phyloP scores from a whole-genome alignment of 2,113 vertebrate species.

The Lonchura striata region DNA sequence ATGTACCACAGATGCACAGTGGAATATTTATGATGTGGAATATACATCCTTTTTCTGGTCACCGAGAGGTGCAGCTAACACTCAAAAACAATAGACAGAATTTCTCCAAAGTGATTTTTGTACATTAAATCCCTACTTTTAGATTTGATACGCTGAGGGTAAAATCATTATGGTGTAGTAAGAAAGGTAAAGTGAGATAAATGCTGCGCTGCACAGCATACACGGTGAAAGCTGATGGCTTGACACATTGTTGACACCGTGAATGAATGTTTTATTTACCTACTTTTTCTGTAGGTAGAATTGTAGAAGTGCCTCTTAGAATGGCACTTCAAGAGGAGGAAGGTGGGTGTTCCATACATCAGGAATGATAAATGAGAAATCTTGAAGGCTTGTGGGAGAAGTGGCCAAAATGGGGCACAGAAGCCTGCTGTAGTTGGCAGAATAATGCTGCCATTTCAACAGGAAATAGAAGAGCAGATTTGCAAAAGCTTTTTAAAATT shows the following conservation, averaged over 20 bases:
- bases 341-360: not conserved
- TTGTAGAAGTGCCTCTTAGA: conserved; percentile 56
- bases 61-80: not conserved
- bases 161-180: not conserved
- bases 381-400: conserved; percentile 9
- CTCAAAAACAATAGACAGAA: not conserved
- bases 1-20: not conserved
- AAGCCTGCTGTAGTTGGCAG: conserved; percentile 20
- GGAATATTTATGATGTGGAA: not conserved
- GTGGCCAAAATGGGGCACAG: conserved; percentile 3
- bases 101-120: not conserved
- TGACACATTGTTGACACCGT: not conserved
- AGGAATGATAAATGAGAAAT: not conserved
- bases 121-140: not conserved
- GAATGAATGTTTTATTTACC: conserved; percentile 39
- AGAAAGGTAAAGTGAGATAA: not conserved
- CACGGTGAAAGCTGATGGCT: not conserved
- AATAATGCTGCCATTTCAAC: not conserved
- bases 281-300: conserved; percentile 42
- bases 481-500: not conserved
- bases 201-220: not conserved
- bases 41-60: not conserved
- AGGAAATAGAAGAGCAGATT: not conserved
- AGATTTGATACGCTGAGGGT: not conserved
- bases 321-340: conserved; percentile 31